These are phyloP conservation scores for Solenopsis invicta DNA, from an alignment of 1,140 invertebrate genomes.

Conservation along the genomic window DNA sequence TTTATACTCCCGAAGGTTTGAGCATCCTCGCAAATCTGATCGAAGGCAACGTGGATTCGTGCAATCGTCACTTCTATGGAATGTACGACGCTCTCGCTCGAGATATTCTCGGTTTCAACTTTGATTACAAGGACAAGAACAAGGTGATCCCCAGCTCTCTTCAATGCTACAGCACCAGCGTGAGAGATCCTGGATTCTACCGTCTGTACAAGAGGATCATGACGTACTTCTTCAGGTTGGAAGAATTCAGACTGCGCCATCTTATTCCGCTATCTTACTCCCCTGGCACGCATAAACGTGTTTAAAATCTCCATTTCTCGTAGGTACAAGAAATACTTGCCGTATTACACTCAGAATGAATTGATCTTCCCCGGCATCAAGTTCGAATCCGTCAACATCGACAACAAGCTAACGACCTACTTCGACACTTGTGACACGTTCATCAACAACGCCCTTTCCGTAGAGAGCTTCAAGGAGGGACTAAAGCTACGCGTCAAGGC, in stretches of 20 bases:
- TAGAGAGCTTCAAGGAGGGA: slow-evolving; percentile 82
- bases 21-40: slow-evolving; percentile 90
- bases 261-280: too few species aligned
- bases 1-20: slow-evolving; percentile 85
- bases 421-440: slow-evolving; percentile 84
- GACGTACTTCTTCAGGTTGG: slow-evolving; percentile 85
- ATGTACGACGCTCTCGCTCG: slow-evolving; percentile 82
- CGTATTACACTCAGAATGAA: slow-evolving; percentile 85
- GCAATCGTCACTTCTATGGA: slow-evolving; percentile 89
- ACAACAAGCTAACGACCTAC: slow-evolving; percentile 89
- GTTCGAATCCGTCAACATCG: slow-evolving; percentile 89
- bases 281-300: too few species aligned
- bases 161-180: slow-evolving; percentile 81
- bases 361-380: slow-evolving; percentile 88
- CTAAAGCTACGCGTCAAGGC: slow-evolving; percentile 83
- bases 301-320: not conserved
- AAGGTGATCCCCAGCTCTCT: slow-evolving; percentile 82
- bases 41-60: slow-evolving; percentile 90
- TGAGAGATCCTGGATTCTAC: slow-evolving; percentile 87
- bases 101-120: slow-evolving; percentile 82
- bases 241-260: too few species aligned
- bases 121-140: slow-evolving; percentile 80
- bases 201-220: slow-evolving; percentile 86
- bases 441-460: slow-evolving; percentile 84
- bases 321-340: slow-evolving; percentile 82